phyloP scores from a whole-genome alignment of 2,888 invertebrate species.

The Yponomeuta sedellus region DNA sequence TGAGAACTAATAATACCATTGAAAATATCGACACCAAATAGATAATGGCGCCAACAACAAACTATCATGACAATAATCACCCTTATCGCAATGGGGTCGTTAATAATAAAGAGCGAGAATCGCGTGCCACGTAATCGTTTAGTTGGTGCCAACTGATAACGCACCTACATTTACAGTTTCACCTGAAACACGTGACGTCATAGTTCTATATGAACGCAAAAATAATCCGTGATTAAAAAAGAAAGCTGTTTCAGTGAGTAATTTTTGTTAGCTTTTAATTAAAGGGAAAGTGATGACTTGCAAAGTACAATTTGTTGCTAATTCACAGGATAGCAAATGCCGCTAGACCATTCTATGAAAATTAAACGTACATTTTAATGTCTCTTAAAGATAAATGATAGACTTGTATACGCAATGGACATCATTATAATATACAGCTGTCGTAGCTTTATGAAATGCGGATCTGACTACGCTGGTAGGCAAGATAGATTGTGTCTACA shows the following conservation, averaged over 20 bases:
- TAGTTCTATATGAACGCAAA: not conserved
- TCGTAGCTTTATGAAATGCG: too few species aligned
- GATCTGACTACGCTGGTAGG: too few species aligned
- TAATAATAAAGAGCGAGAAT: conserved; percentile 25
- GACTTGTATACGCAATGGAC: too few species aligned
- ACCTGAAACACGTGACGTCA: not conserved
- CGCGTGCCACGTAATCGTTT: conserved; percentile 38
- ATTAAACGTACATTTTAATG: too few species aligned
- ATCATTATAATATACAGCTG: too few species aligned
- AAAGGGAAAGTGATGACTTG: too few species aligned
- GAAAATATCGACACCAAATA: not conserved
- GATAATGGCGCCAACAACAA: not conserved
- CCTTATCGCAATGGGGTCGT: not conserved
- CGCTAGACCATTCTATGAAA: too few species aligned
- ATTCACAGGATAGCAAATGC: too few species aligned
- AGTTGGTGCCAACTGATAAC: conserved; percentile 34
- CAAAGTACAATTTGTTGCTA: too few species aligned
- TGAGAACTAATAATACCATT: not conserved
- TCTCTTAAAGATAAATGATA: too few species aligned
- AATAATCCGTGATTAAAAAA: not conserved
- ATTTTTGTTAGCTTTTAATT: not conserved
- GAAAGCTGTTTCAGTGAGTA: not conserved
- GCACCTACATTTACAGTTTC: conserved; percentile 12
- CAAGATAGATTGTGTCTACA: too few species aligned
- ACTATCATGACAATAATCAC: not conserved